Evolutionary conservation across 30 jellyfish, hydroid and myxozoan genomes (phyloP).

Genomic region (Clytia hemisphaerica): DNA sequence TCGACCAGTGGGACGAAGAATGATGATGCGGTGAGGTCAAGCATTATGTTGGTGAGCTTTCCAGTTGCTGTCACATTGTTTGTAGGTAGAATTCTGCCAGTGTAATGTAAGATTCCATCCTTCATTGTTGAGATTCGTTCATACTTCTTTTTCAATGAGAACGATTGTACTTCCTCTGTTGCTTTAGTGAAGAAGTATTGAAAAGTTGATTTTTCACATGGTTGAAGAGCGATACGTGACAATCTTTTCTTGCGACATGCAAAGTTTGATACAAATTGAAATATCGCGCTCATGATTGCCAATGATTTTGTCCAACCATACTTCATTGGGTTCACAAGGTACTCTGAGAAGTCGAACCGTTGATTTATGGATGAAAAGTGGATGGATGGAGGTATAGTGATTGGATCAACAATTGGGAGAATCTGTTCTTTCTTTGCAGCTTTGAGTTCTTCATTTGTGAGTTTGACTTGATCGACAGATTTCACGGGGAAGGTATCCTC

Average conservation of each 20-base stretch:
- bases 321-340: neutral
- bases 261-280: no score
- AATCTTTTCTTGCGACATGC: no score
- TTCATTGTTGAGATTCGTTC: neutral
- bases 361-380: neutral
- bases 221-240: no score
- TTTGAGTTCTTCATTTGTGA: neutral
- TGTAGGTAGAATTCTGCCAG: constrained; percentile 15
- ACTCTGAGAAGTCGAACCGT: constrained; percentile 2
- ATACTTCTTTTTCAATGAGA: constrained; percentile 10
- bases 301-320: no score
- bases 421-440: neutral
- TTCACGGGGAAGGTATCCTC: neutral
- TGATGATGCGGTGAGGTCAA: neutral
- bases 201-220: no score
- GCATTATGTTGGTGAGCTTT: neutral
- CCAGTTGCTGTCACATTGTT: neutral
- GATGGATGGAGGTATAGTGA: neutral
- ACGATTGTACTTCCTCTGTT: neutral
- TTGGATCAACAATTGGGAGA: neutral
- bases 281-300: no score
- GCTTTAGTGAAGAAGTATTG: constrained; percentile 17
- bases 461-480: neutral
- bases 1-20: constrained; percentile 8
- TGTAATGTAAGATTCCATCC: neutral